A percentile compares a stretch with the other conserved stretches of the same genome.
Evolutionary conservation across 2,113 vertebrate genomes (phyloP).

Genomic region (Zingel zingel): DNA sequence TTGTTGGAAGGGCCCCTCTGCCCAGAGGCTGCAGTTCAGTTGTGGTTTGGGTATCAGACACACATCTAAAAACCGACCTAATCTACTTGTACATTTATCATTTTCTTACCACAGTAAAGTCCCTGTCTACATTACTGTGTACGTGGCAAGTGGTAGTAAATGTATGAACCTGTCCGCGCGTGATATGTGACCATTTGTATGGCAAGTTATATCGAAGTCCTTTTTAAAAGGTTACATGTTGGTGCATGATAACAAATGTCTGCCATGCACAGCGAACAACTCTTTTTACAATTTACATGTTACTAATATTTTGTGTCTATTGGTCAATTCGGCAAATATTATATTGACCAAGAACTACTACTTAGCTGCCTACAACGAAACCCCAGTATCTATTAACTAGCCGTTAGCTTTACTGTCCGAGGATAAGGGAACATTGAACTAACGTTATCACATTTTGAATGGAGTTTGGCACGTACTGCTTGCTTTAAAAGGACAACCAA

Average conservation of each 20-base stretch:
- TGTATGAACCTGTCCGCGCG: background rate
- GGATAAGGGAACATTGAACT: background rate
- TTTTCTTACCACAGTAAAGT: background rate
- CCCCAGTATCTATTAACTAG: background rate
- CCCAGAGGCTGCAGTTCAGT: background rate
- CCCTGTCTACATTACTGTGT: background rate
- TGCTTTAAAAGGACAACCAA: background rate
- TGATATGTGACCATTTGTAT: background rate
- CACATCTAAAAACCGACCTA: background rate
- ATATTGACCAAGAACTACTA: background rate
- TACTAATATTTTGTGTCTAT: background rate
- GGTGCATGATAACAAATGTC: background rate
- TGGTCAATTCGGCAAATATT: background rate
- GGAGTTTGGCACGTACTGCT: background rate
- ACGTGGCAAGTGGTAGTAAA: background rate
- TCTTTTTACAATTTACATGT: background rate
- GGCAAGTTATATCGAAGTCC: background rate
- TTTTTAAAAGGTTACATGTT: background rate
- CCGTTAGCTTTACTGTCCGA: background rate
- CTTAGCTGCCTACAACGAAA: background rate
- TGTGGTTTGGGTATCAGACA: background rate
- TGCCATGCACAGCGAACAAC: background rate
- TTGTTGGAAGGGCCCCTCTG: slow-evolving; percentile 28
- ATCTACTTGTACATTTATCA: too few relatives aligned
- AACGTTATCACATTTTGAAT: background rate